Evolutionary conservation across 2,797 vertebrate species (phyloP).

Genomic region (Melanogrammus aeglefinus): DNA sequence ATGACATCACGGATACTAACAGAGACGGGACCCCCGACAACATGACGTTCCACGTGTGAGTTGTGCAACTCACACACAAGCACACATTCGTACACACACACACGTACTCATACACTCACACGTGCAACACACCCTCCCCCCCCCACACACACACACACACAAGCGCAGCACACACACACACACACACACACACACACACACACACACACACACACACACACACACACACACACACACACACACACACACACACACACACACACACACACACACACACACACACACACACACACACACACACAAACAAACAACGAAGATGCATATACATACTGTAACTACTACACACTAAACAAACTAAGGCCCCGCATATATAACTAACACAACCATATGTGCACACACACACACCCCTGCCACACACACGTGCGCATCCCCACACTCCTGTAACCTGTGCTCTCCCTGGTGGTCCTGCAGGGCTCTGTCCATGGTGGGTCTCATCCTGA

Average conservation of each 20-base stretch:
- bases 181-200: background rate
- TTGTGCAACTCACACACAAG: constrained; percentile 25
- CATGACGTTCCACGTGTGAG: constrained; percentile 81
- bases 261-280: background rate
- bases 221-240: background rate
- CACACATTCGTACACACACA: background rate
- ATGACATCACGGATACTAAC: constrained; percentile 79
- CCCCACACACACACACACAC: background rate
- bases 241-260: background rate
- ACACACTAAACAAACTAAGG: background rate
- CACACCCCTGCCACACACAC: background rate
- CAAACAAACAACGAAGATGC: background rate
- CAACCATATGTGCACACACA: background rate
- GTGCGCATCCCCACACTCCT: background rate
- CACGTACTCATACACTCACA: background rate
- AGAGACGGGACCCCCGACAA: constrained; percentile 70
- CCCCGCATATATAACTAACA: background rate
- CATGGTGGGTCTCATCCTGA: constrained; percentile 84
- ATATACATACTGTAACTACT: no score
- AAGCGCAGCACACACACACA: background rate
- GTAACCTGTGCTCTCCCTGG: background rate
- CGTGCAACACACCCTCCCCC: no score
- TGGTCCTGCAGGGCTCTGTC: constrained; percentile 60
- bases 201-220: background rate
- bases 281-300: background rate